phyloP scores from a whole-genome alignment of 2,797 vertebrate species.

The Poecilia wingei region DNA sequence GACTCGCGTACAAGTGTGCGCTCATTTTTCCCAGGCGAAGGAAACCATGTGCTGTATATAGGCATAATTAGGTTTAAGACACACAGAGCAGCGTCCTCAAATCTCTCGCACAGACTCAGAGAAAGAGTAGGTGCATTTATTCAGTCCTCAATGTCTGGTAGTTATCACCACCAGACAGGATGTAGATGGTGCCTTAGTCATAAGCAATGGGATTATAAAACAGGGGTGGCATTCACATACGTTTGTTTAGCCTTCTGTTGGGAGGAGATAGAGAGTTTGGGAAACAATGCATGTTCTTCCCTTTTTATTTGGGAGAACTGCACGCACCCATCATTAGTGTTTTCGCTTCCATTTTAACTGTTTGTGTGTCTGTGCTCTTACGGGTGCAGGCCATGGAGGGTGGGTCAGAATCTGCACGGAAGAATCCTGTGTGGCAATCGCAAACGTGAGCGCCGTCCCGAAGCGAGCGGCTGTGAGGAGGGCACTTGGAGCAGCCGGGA shows the following conservation, averaged over 20 bases:
- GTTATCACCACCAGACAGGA: slow-evolving; percentile 69
- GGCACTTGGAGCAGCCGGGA: slow-evolving; percentile 91
- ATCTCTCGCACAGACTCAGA: slow-evolving; percentile 77
- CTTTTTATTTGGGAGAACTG: slow-evolving; percentile 47
- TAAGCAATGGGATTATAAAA: slow-evolving; percentile 73
- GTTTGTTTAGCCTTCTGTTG: slow-evolving; percentile 64
- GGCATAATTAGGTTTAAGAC: slow-evolving; percentile 82
- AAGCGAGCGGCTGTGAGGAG: slow-evolving; percentile 92
- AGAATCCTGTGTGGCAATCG: slow-evolving; percentile 91
- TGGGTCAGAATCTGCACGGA: slow-evolving; percentile 88
- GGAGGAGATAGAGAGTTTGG: slow-evolving; percentile 50
- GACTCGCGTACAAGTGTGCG: slow-evolving; percentile 30
- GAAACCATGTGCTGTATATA: slow-evolving; percentile 78
- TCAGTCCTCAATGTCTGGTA: slow-evolving; percentile 64
- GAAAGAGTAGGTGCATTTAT: slow-evolving; percentile 46
- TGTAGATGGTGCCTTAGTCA: slow-evolving; percentile 76
- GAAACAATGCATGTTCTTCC: slow-evolving; percentile 46
- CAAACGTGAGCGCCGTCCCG: slow-evolving; percentile 90
- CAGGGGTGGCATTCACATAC: slow-evolving; percentile 66
- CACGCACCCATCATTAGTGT: slow-evolving; percentile 18
- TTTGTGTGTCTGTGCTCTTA: slow-evolving; percentile 77
- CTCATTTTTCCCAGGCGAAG: slow-evolving; percentile 69
- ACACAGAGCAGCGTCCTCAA: slow-evolving; percentile 73
- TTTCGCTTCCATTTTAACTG: slow-evolving; percentile 29
- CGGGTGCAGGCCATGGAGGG: slow-evolving; percentile 96